A percentile compares a stretch with the other conserved stretches of the same genome.
Evolutionary conservation across 2,888 invertebrate genomes (phyloP).

Genomic region (Lasioglossum pauxillum): DNA sequence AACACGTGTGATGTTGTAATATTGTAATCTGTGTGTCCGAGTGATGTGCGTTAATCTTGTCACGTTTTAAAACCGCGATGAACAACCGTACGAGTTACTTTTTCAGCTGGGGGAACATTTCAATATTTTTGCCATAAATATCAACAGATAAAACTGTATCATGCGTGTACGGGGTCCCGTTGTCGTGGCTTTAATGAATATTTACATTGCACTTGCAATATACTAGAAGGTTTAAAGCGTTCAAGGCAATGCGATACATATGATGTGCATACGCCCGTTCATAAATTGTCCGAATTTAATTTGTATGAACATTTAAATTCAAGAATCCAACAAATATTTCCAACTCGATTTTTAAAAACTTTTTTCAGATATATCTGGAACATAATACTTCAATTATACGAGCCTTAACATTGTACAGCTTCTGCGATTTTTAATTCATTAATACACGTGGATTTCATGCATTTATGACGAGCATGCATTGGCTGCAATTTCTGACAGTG

Average conservation of each 20-base stretch:
- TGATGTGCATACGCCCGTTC: not conserved
- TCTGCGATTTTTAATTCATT: not conserved
- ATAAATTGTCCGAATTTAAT: not conserved
- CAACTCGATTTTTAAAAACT: not conserved
- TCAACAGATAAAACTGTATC: not conserved
- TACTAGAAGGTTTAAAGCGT: not conserved
- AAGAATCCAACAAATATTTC: not conserved
- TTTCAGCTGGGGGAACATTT: not conserved
- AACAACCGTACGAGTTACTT: not conserved
- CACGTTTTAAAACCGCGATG: not conserved
- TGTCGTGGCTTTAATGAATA: not conserved
- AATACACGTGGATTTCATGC: not conserved
- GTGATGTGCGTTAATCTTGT: not conserved
- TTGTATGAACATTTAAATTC: not conserved
- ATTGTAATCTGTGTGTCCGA: not conserved
- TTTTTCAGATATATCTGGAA: not conserved
- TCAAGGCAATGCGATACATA: not conserved
- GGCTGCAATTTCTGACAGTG: not conserved
- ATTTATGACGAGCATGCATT: not conserved
- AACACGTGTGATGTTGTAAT: not conserved
- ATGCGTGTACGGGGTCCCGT: not conserved
- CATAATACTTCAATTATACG: not conserved
- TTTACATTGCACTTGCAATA: slow-evolving; percentile 12
- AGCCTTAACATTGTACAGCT: not conserved
- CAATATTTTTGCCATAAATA: slow-evolving; percentile 3